These are phyloP conservation scores for Oenanthe oenanthe DNA, from an alignment of 2,113 vertebrate genomes.

Conservation along the genomic window DNA sequence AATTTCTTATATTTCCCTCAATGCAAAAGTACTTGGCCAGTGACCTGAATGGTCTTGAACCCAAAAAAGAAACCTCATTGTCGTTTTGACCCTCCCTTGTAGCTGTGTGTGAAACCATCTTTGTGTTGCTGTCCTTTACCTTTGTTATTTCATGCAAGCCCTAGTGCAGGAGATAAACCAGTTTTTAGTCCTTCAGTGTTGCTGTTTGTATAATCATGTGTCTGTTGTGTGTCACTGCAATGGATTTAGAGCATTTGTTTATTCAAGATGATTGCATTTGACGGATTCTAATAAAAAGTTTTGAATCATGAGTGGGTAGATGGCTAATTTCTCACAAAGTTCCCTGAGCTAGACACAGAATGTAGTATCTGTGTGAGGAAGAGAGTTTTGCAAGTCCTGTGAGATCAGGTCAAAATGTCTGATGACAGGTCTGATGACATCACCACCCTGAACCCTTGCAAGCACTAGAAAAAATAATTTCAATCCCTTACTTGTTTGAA, in stretches of 20 bases:
- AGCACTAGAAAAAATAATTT: background rate
- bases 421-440: background rate
- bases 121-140: background rate
- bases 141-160: background rate
- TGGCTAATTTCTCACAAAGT: background rate
- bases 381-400: background rate
- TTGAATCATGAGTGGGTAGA: background rate
- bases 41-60: background rate
- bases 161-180: background rate
- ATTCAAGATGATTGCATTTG: background rate
- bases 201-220: background rate
- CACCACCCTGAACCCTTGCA: background rate
- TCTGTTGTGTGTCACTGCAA: background rate
- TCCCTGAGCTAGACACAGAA: background rate
- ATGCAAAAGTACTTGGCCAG: background rate
- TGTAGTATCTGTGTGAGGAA: background rate
- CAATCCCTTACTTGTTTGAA: background rate
- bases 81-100: background rate
- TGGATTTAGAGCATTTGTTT: background rate
- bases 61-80: background rate
- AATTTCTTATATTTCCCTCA: fast-evolving
- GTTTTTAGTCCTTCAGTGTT: background rate
- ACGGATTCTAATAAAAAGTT: background rate
- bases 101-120: background rate
- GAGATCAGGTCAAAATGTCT: background rate